These are phyloP conservation scores for Lipotes vexillifer DNA, from an alignment of 2,113 vertebrate species.

Conservation along the genomic window DNA sequence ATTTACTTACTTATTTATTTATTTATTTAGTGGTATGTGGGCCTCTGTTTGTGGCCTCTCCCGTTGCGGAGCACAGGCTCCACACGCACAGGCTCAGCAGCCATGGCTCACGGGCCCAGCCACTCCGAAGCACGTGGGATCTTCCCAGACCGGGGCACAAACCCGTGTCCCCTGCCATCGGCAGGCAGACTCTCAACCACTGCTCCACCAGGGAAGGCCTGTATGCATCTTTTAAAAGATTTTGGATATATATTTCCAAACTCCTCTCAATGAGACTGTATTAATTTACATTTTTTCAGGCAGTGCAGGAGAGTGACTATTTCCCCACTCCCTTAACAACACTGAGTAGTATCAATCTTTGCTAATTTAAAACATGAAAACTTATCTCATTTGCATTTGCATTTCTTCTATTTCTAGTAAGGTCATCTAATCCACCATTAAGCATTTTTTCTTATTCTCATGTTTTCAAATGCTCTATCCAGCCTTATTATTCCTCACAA, in stretches of 20 bases:
- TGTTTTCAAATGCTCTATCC: constrained; percentile 28
- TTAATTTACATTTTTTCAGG: constrained; percentile 19
- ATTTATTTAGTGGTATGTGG: too few species aligned
- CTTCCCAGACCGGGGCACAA: too few species aligned
- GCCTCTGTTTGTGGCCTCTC: too few species aligned
- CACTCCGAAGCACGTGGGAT: too few species aligned
- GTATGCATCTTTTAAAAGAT: constrained; percentile 14
- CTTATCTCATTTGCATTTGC: constrained; percentile 7
- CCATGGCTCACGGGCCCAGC: too few species aligned
- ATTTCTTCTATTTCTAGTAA: background rate
- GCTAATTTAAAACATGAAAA: constrained; percentile 33
- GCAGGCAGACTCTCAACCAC: too few species aligned
- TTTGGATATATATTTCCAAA: background rate
- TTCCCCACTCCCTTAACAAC: background rate
- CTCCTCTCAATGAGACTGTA: background rate
- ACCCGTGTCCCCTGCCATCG: too few species aligned
- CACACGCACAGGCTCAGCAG: too few species aligned
- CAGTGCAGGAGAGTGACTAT: background rate
- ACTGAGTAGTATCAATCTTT: background rate
- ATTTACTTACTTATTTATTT: too few species aligned
- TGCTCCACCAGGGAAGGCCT: too few species aligned
- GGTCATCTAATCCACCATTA: background rate
- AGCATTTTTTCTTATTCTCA: constrained; percentile 24
- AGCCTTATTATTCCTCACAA: constrained; percentile 12
- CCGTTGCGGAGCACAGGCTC: too few species aligned